Evolutionary conservation across 2,888 invertebrate species (phyloP).

Genomic region (Nezara viridula): DNA sequence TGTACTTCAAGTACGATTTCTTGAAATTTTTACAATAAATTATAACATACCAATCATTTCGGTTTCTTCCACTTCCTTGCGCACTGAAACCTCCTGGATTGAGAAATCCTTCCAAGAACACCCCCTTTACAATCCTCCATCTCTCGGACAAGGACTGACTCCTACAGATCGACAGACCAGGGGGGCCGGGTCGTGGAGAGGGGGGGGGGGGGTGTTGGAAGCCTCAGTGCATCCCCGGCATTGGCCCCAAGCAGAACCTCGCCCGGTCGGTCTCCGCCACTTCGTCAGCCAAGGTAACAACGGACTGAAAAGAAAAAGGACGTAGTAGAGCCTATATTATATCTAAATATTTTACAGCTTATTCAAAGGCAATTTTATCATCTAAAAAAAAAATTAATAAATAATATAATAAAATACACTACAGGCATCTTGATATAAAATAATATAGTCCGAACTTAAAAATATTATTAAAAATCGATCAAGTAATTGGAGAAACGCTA

Average conservation of each 20-base stretch:
- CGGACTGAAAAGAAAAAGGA: neutral
- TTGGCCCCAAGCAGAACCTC: neutral
- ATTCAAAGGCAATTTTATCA: neutral
- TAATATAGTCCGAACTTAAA: too few relatives aligned
- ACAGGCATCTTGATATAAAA: too few relatives aligned
- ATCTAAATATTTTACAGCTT: neutral
- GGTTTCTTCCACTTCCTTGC: neutral
- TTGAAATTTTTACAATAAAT: too few relatives aligned
- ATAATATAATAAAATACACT: neutral
- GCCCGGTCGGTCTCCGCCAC: neutral
- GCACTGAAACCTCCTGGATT: neutral
- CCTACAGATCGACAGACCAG: neutral
- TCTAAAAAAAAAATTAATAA: neutral
- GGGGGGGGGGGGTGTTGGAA: neutral
- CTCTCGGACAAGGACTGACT: neutral
- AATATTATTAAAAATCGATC: too few relatives aligned
- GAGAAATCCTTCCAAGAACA: neutral
- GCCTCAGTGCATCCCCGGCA: slow-evolving; percentile 46
- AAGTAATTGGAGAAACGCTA: too few relatives aligned
- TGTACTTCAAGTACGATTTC: too few relatives aligned
- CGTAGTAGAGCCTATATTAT: neutral
- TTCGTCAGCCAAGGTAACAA: slow-evolving; percentile 26
- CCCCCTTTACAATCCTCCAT: neutral
- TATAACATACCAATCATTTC: too few relatives aligned
- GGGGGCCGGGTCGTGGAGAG: neutral